Evolutionary conservation across 2,113 vertebrate species (phyloP).

Genomic region (Naja naja): DNA sequence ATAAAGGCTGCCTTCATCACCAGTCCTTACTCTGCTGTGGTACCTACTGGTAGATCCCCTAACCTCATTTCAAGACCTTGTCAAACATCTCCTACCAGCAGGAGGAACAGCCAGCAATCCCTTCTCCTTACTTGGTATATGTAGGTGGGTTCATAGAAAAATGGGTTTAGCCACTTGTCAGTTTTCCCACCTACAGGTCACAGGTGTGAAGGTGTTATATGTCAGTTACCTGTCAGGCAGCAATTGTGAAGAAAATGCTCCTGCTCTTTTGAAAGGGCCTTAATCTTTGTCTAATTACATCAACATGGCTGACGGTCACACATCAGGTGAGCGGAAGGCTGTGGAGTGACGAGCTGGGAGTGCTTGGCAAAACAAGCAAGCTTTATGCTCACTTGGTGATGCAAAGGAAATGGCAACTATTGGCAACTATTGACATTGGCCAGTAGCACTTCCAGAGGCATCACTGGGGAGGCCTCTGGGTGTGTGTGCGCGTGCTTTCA

Average conservation of each 20-base stretch:
- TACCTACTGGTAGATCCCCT: background rate
- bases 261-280: background rate
- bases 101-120: background rate
- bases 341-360: background rate
- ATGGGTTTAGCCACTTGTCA: background rate
- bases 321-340: background rate
- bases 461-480: background rate
- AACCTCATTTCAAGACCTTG: background rate
- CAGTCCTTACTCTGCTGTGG: background rate
- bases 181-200: background rate
- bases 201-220: background rate
- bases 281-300: background rate
- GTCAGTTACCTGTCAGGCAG: background rate
- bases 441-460: background rate
- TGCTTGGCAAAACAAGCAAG: background rate
- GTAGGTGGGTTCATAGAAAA: background rate
- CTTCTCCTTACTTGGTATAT: background rate
- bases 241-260: background rate
- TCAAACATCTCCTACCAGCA: background rate
- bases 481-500: no score
- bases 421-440: background rate
- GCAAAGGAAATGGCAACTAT: background rate
- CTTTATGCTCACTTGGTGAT: background rate
- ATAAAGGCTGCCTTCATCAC: background rate
- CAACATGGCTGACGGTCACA: background rate